Base-by-base conservation (phyloP, 2,113 vertebrate genomes). In the Esox niger region DNA sequence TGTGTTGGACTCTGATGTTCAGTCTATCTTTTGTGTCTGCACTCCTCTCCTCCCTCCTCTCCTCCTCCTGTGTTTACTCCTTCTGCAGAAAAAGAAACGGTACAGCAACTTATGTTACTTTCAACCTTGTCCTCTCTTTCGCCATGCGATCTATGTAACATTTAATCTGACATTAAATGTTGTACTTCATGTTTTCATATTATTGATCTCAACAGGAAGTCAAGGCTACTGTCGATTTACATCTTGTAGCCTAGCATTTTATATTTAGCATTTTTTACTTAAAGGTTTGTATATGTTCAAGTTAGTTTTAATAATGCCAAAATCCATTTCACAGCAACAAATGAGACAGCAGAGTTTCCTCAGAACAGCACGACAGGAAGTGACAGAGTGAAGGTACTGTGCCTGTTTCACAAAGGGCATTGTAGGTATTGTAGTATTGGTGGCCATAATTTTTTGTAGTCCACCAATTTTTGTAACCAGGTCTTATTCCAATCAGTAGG, bases 1-100 rank as follows among this genome's bases (percentile, higher is more conserved):
- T 33, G 11, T 77, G 68, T 38, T 75, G 78, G 73, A 75, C 1
- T 6, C 67, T 84, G 60, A 62, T 84, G 46, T 60, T 61, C 46
- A 47, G 46, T 47, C 15, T 47, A 17, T 47, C 15, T 47, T 17
- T 17, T 47, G 46, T 47, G 15, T 47, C 15, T 47, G 46, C 46
- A 20, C 47, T 49, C 47, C 46, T 47, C 46, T 47, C 46, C 46
- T n/a, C 46, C 10, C 46, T 47, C 46, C 46, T 47, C 46, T 47
- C 46, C 46, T 47, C 46, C 20, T 0, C n/a, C 47, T 49, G 47
- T 21, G n/a, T 49, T 20, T 49, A 49, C 47, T 21, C 1, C n/a
- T 49, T 49, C n/a, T 49, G n/a, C 47, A 49, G 35, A 11, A 38
- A 11, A 38, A 38, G 5, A 38, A 11, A 6, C 35, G 35, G 35